Percentiles rank a stretch among this genome's conserved stretches.
Evolutionary conservation across 2,113 vertebrate genomes (phyloP).

Genomic region (Piaya cayana): DNA sequence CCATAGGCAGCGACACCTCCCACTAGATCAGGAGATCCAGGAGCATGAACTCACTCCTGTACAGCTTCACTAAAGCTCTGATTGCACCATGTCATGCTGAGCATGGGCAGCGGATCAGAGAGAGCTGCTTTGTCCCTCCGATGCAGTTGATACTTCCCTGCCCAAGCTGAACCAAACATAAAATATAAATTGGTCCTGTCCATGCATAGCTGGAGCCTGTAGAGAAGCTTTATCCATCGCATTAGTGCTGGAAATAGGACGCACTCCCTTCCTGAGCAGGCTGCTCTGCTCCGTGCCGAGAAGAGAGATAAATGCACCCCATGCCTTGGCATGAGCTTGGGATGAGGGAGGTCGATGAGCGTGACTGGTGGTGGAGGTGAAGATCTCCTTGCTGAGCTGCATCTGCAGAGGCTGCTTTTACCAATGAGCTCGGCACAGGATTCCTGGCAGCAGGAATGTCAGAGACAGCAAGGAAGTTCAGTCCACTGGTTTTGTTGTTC

Average conservation of each 20-base stretch:
- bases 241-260: neutral
- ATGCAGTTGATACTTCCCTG: neutral
- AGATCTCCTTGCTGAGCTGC: neutral
- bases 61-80: neutral
- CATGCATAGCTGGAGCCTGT: neutral
- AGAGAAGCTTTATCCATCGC: neutral
- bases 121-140: neutral
- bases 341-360: neutral
- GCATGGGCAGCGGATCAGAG: neutral
- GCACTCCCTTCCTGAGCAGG: neutral
- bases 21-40: too few species aligned
- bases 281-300: accelerated
- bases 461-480: neutral
- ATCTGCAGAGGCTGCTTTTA: neutral
- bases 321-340: neutral
- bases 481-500: neutral
- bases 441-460: accelerated
- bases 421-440: neutral
- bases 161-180: neutral
- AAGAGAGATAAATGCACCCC: neutral
- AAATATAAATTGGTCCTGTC: neutral
- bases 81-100: accelerated
- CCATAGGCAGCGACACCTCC: too few species aligned
- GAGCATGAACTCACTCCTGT: neutral
- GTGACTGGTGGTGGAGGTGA: neutral